Evolutionary conservation across 2,797 vertebrate genomes (phyloP).

Genomic region (Momotus momota): DNA sequence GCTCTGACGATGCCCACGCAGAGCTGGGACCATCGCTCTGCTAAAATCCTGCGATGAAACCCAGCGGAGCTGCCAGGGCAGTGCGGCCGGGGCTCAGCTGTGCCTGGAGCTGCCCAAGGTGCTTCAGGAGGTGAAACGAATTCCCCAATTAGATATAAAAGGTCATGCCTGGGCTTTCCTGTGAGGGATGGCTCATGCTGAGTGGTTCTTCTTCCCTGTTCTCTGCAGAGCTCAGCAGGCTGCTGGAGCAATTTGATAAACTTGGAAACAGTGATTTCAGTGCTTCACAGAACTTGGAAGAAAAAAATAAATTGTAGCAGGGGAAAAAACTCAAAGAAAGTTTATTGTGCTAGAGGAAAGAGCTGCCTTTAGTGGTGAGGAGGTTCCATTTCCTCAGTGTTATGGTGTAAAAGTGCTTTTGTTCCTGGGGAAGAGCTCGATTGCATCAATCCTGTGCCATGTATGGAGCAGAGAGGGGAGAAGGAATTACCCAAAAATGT

Average conservation of each 20-base stretch:
- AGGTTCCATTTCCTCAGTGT: rapidly evolving
- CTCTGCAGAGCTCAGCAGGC: not conserved
- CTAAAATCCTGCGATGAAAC: rapidly evolving
- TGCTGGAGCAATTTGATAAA: not conserved
- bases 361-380: not conserved
- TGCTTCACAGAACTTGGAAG: not conserved
- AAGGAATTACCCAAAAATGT: not conserved
- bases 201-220: rapidly evolving
- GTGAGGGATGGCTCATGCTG: rapidly evolving
- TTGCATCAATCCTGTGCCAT: rapidly evolving
- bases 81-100: not conserved
- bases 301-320: rapidly evolving
- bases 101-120: not conserved
- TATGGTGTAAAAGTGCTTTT: rapidly evolving
- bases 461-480: rapidly evolving
- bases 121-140: not conserved
- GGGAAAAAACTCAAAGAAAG: rapidly evolving
- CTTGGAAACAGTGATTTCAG: no score
- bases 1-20: rapidly evolving
- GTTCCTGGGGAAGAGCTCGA: rapidly evolving
- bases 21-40: not conserved
- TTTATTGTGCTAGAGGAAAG: not conserved
- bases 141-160: not conserved
- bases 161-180: rapidly evolving
- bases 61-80: not conserved